Evolutionary conservation across 2,888 invertebrate species (phyloP), one percentile per base, ranked within the genome.

Genomic region (Troides helena): DNA sequence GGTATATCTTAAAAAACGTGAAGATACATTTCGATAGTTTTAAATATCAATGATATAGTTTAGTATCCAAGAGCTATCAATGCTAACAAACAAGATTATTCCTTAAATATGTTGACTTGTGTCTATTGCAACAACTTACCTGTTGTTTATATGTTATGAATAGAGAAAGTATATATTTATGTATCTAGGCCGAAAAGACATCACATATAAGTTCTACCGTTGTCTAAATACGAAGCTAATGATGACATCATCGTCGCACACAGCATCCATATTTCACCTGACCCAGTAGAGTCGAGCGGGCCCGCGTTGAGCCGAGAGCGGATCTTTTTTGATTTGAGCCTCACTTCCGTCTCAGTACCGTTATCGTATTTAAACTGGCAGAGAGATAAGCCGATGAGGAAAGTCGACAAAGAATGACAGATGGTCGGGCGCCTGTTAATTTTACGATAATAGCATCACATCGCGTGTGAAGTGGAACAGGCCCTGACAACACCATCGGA

Each of bases 281-380:
- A 53, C 53, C 53, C 53, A 53, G 53, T 53, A 6, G 53, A 5
- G 14, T 12, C 14, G 53, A n/a, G 53, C 53, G 18, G 1, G 23
- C n/a, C 8, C 12, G 23, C 57, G 57, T 23, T 76, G 76, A 67
- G 74, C 76, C 80, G 82, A 82, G 81, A 82, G 78, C 82, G 83
- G 85, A 71, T 75, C 72, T 75, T 71, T 79, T 86, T 85, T 87
- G 85, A 89, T 88, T 88, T 85, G 88, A 85, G 84, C 82, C 80
- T 89, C 88, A 89, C 88, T 90, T 90, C 90, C 88, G 79, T 85
- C 82, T 79, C 76, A 74, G 80, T 86, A 89, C 90, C 90, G 90
- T 89, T 90, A 90, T 83, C 80, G 81, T 84, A 88, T 84, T 89
- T 82, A 86, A 88, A 85, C 81, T 79, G 83, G 81, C 80, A 80